phyloP scores from a whole-genome alignment of 2,888 invertebrate species.

The Chrysopilus asiliformis region DNA sequence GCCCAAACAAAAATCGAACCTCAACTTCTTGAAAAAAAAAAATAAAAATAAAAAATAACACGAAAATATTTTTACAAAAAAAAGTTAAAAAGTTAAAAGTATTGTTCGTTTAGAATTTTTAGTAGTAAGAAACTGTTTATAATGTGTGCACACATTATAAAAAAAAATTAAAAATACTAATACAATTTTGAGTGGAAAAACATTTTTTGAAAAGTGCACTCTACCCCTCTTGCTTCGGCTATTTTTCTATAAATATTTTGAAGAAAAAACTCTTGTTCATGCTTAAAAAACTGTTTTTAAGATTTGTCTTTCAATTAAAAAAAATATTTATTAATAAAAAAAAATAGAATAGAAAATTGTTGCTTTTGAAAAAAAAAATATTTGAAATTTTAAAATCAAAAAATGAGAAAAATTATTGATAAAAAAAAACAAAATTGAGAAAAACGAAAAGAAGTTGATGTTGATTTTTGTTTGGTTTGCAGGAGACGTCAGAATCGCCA shows the following conservation, averaged over 20 bases:
- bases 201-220: too few species aligned
- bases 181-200: too few species aligned
- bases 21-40: slow-evolving; percentile 36
- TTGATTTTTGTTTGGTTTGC: slow-evolving; percentile 79
- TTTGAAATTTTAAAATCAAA: slow-evolving; percentile 20
- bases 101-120: too few species aligned
- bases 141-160: too few species aligned
- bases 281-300: too few species aligned
- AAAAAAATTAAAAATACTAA: too few species aligned
- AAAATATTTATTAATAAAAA: slow-evolving; percentile 8
- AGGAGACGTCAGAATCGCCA: slow-evolving; percentile 61
- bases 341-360: slow-evolving; percentile 7
- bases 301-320: too few species aligned
- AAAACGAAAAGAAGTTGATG: slow-evolving; percentile 69
- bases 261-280: too few species aligned
- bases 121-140: too few species aligned
- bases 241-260: slow-evolving; percentile 5
- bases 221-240: slow-evolving; percentile 20
- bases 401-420: slow-evolving; percentile 18
- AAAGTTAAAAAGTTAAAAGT: too few species aligned
- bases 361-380: too few species aligned
- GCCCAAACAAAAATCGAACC: slow-evolving; percentile 41
- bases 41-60: slow-evolving; percentile 20
- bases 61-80: slow-evolving; percentile 15
- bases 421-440: slow-evolving; percentile 17